Conservation (phyloP, 64 coral and sea anemone species). For the Montipora sp. region DNA sequence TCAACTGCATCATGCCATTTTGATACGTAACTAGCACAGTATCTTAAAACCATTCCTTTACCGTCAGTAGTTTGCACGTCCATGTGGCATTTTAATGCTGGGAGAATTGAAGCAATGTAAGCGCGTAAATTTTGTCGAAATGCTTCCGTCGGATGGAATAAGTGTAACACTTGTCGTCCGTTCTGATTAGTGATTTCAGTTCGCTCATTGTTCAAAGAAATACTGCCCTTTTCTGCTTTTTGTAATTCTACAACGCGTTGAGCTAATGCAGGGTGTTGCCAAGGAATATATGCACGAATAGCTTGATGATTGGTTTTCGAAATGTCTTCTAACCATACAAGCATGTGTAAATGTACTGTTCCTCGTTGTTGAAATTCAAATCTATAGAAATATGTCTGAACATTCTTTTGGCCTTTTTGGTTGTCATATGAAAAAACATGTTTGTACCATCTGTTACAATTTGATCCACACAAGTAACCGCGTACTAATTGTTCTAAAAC, state of each 20-base stretch:
- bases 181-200: neutral
- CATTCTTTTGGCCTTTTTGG: neutral
- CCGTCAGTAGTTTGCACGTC: conserved; percentile 56
- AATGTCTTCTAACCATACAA: conserved; percentile 71
- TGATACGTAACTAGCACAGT: conserved; percentile 34
- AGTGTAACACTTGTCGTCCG: neutral
- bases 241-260: conserved; percentile 43
- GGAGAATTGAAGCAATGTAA: conserved; percentile 26
- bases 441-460: conserved; percentile 43
- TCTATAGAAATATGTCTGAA: conserved; percentile 50
- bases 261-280: neutral
- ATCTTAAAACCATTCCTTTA: conserved; percentile 24
- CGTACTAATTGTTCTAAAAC: conserved; percentile 57
- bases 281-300: conserved; percentile 29
- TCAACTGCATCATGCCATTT: conserved; percentile 34
- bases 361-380: conserved; percentile 74
- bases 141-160: conserved; percentile 26
- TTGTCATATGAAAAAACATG: conserved; percentile 34
- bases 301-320: neutral
- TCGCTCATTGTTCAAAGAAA: neutral
- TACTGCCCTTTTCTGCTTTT: neutral
- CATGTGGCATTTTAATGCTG: conserved; percentile 45
- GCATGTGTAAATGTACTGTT: conserved; percentile 53
- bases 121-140: conserved; percentile 31
- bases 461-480: conserved; percentile 49